Evolutionary conservation across 92 coral and sea anemone species (phyloP).

Genomic region (Epizoanthus illoricatus): DNA sequence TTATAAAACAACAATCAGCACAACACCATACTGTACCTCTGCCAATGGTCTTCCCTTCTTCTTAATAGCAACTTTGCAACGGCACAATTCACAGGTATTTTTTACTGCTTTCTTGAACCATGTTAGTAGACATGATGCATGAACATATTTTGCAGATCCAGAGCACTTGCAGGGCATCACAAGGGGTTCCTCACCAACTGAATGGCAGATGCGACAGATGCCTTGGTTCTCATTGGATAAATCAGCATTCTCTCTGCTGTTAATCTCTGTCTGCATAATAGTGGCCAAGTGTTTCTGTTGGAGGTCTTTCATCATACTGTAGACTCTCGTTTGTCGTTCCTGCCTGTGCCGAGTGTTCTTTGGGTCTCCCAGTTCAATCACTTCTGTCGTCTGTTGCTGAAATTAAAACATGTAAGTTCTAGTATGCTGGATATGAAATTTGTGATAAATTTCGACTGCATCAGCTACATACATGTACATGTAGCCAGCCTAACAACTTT

Average conservation of each 20-base stretch:
- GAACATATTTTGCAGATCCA: conserved; percentile 87
- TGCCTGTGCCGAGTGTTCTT: conserved; percentile 51
- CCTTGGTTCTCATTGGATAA: conserved; percentile 65
- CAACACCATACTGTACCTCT: conserved; percentile 63
- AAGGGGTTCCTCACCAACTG: conserved; percentile 82
- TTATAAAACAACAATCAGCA: no score
- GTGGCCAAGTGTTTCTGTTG: conserved; percentile 83
- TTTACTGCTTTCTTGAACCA: conserved; percentile 92
- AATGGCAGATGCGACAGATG: conserved; percentile 91
- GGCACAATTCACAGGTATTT: conserved; percentile 90
- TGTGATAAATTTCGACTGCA: background rate
- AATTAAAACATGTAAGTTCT: background rate
- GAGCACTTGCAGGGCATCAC: conserved; percentile 90
- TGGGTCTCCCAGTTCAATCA: conserved; percentile 24
- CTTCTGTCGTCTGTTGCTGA: conserved; percentile 40
- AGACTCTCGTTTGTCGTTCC: conserved; percentile 77
- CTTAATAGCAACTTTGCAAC: conserved; percentile 85
- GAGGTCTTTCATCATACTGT: conserved; percentile 84
- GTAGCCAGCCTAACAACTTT: background rate
- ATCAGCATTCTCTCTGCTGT: conserved; percentile 60
- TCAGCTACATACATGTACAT: background rate
- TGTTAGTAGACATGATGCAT: conserved; percentile 83
- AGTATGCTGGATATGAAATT: background rate
- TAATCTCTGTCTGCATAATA: conserved; percentile 72
- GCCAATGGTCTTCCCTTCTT: conserved; percentile 82